A percentile compares a stretch with the other conserved stretches of the same genome.
Evolutionary conservation across 2,797 vertebrate species (phyloP).

Genomic region (Heliangelus exortis): DNA sequence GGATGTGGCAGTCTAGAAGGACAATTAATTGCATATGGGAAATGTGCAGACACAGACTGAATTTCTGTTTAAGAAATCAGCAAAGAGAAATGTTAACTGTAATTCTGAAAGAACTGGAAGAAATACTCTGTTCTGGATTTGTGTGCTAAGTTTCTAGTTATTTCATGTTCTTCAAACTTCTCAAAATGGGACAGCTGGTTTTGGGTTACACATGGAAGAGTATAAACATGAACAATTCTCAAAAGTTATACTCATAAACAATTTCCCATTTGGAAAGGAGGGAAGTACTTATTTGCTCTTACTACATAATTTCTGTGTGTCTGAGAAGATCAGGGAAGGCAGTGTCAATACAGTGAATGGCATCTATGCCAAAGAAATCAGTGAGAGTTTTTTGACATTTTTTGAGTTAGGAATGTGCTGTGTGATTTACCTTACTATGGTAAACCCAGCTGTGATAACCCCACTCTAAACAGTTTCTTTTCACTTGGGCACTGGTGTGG

Average conservation of each 20-base stretch:
- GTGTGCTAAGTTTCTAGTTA: background rate
- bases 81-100: background rate
- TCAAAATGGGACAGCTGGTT: background rate
- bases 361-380: background rate
- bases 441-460: background rate
- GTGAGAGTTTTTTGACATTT: background rate
- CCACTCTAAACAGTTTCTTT: background rate
- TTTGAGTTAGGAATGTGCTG: background rate
- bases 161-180: background rate
- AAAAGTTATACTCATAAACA: background rate
- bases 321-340: background rate
- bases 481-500: background rate
- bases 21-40: background rate
- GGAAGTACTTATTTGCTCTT: background rate
- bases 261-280: background rate
- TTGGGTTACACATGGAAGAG: background rate
- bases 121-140: background rate
- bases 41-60: background rate
- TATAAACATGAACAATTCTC: background rate
- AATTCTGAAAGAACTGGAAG: background rate
- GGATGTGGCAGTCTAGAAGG: background rate
- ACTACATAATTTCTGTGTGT: background rate
- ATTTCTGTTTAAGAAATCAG: background rate
- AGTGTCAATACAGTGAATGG: background rate
- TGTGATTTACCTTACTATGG: background rate